phyloP scores from a whole-genome alignment of 2,797 vertebrate genomes.

The Okamejei kenojei region DNA sequence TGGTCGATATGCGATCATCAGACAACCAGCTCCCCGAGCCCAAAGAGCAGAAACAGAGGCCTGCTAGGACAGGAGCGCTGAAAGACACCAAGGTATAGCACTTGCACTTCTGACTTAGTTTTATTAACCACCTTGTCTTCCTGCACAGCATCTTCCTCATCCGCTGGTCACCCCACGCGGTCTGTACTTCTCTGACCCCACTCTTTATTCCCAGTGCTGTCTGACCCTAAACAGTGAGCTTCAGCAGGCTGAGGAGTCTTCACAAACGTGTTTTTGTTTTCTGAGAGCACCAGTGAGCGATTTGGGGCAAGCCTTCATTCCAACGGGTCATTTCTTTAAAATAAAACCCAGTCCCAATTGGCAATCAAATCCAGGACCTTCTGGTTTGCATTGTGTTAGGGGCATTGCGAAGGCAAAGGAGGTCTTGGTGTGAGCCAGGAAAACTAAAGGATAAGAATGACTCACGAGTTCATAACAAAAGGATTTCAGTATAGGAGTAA shows the following conservation, averaged over 20 bases:
- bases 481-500: no score
- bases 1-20: slow-evolving; percentile 45
- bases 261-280: no score
- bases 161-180: not conserved
- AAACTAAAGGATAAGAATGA: not conserved
- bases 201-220: not conserved
- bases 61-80: slow-evolving; percentile 32
- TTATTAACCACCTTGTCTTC: not conserved
- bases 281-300: not conserved
- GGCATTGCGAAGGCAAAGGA: not conserved
- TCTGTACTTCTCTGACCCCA: not conserved
- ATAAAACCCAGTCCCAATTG: not conserved
- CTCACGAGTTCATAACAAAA: not conserved
- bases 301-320: not conserved
- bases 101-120: not conserved
- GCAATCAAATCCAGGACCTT: not conserved
- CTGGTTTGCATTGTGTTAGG: not conserved
- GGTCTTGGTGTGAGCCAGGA: not conserved
- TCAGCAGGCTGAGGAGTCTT: not conserved
- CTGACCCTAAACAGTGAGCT: slow-evolving; percentile 6
- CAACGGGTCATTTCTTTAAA: not conserved
- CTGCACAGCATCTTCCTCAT: not conserved
- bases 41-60: slow-evolving; percentile 48
- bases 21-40: slow-evolving; percentile 46
- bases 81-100: not conserved